These are phyloP conservation scores for Creontiades dilutus DNA, from an alignment of 2,888 invertebrate species.

Conservation along the genomic window DNA sequence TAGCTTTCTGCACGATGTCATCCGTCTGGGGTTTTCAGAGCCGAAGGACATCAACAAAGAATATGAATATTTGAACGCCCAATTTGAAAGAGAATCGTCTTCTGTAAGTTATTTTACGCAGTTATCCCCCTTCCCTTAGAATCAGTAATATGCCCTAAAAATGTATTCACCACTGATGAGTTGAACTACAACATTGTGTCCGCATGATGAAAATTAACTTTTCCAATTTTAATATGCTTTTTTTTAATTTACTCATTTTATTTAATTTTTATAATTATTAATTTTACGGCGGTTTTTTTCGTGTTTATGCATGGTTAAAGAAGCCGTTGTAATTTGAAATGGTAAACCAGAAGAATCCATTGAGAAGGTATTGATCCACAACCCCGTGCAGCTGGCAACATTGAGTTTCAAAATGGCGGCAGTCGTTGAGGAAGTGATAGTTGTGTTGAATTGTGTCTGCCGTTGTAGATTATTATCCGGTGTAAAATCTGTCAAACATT, in stretches of 20 bases:
- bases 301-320: too few species aligned
- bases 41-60: background rate
- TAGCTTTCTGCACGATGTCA: conserved; percentile 55
- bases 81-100: background rate
- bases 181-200: too few species aligned
- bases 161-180: too few species aligned
- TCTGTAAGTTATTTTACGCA: too few species aligned
- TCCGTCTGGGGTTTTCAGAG: conserved; percentile 34
- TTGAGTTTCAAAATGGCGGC: conserved; percentile 6
- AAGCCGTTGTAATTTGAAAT: too few species aligned
- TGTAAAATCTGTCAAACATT: background rate
- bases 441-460: background rate
- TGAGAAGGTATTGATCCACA: background rate
- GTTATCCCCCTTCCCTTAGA: too few species aligned
- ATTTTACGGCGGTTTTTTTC: too few species aligned
- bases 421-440: background rate
- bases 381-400: background rate
- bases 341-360: background rate
- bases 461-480: background rate
- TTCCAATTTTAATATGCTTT: too few species aligned
- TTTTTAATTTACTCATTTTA: too few species aligned
- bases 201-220: too few species aligned
- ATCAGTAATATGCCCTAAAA: too few species aligned
- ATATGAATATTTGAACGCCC: background rate
- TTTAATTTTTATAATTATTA: too few species aligned